Conservation (phyloP, 1,140 invertebrate species). For the Cheumatopsyche charites region DNA sequence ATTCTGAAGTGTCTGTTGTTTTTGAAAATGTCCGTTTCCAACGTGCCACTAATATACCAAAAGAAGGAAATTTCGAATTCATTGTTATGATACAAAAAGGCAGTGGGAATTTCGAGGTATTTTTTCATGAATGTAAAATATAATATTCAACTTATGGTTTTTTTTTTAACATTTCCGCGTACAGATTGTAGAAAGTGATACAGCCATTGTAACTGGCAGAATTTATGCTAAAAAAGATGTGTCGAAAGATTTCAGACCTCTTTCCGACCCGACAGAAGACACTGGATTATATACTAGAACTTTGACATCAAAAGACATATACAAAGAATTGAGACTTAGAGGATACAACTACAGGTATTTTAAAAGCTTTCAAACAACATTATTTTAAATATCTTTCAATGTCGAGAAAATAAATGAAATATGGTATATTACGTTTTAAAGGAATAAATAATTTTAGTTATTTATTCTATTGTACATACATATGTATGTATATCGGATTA, state of each 20-base stretch:
- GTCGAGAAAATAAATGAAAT: too few relatives aligned
- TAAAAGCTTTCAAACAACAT: too few relatives aligned
- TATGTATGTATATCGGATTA: too few relatives aligned
- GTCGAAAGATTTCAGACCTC: constrained; percentile 57
- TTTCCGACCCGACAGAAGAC: constrained; percentile 54
- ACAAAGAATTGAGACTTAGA: constrained; percentile 88
- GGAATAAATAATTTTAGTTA: too few relatives aligned
- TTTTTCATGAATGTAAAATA: not conserved
- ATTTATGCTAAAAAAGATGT: constrained; percentile 64
- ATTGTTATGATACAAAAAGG: constrained; percentile 82
- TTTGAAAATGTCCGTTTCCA: constrained; percentile 88
- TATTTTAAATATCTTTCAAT: too few relatives aligned
- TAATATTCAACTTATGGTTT: constrained; percentile 60
- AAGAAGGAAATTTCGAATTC: constrained; percentile 73
- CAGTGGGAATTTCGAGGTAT: constrained; percentile 80
- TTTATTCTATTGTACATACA: too few relatives aligned
- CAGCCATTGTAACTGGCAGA: constrained; percentile 78
- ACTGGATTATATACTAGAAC: constrained; percentile 59
- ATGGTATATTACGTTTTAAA: too few relatives aligned
- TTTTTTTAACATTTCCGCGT: too few relatives aligned
- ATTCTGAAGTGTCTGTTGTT: constrained; percentile 77
- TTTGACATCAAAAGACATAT: constrained; percentile 77
- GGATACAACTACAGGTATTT: constrained; percentile 88
- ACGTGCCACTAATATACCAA: constrained; percentile 80
- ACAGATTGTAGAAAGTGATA: constrained; percentile 80